Base-by-base conservation (phyloP, 1,140 invertebrate genomes). In the Drosophila sechellia region DNA sequence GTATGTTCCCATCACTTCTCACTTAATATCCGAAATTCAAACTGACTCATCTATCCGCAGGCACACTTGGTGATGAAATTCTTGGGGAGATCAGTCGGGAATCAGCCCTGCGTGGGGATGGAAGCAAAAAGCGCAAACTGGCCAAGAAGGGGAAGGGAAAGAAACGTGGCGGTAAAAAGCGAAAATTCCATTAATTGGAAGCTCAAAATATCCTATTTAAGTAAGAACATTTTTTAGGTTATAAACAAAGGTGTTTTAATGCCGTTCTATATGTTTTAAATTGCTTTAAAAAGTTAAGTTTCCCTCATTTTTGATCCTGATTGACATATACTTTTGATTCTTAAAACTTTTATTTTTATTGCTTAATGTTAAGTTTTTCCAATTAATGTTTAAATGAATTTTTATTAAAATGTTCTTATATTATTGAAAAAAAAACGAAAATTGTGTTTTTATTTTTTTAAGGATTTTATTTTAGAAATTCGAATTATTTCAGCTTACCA, bases 41-140 rank as follows among this genome's bases (percentile, higher is more conserved):
- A 34, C 10, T 3, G 11, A n/a, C 1, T 31, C 20, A 12, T n/a
- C n/a, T 25, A 2, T 45, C 11, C 1, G 6, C 55, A 92, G 91
- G 90, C 10, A 94, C 94, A 72, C 93, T 98, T 57, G 97, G 96
- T 55, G 95, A 96, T 92, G 97, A 98, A 93, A 94, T 98, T 20
- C 96, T 96, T 72, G 94, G 94, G 25, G 93, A 94, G 68, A 93
- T 93, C 22, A 92, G 91, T 57, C 91, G 92, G 17, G 90, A 92
- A 46, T 80, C 90, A 0, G 71, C 81, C 13, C 55, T 91, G 66
- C 79, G 93, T 17, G 92, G 92, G 3, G 92, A 90, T 52, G 93
- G 94, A 48, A 87, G 83, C 77, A 92, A 93, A 81, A 93, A 92
- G 69, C 93, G 93, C 74, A 94, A 94, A 76, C 89, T 91, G 60